Evolutionary conservation across 2,888 invertebrate species (phyloP).

Genomic region (Timandra comae): DNA sequence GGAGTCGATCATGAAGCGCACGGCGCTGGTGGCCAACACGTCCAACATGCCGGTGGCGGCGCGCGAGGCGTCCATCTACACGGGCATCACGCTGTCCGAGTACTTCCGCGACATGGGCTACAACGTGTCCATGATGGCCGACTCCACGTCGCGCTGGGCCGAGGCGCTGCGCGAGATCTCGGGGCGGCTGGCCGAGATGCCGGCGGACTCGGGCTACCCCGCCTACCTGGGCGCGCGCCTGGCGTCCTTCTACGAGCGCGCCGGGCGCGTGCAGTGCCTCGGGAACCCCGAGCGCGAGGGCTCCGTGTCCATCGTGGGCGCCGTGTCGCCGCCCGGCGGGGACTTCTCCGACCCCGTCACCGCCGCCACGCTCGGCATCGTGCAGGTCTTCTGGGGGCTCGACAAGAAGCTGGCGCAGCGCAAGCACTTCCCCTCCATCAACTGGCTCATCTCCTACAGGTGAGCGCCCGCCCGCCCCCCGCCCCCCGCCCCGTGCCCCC

Average conservation of each 20-base stretch:
- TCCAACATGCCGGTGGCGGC: conserved; percentile 99
- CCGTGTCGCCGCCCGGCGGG: conserved; percentile 99
- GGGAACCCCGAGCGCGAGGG: conserved; percentile 99
- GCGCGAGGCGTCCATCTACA: conserved; percentile 99
- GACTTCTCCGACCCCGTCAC: conserved; percentile 99
- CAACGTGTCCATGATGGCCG: conserved; percentile 99
- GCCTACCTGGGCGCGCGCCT: conserved; percentile 98
- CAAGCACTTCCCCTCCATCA: conserved; percentile 99
- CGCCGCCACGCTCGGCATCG: conserved; percentile 98
- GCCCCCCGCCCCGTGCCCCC: not conserved
- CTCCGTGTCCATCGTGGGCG: conserved; percentile 99
- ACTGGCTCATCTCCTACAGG: conserved; percentile 99
- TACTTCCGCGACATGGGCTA: conserved; percentile 99
- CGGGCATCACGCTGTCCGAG: conserved; percentile 99
- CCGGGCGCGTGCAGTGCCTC: conserved; percentile 97
- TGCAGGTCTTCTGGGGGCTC: conserved; percentile 99
- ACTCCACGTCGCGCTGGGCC: conserved; percentile 99
- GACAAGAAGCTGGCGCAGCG: conserved; percentile 99
- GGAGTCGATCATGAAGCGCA: conserved; percentile 99
- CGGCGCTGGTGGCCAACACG: conserved; percentile 98
- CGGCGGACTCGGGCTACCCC: conserved; percentile 98
- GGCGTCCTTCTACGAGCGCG: conserved; percentile 99
- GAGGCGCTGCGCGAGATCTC: conserved; percentile 99
- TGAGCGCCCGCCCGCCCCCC: no score
- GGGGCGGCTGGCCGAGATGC: conserved; percentile 99